These are phyloP conservation scores for Crossaster papposus DNA, from an alignment of 53 echinoderm and acorn worm species.

Conservation along the genomic window DNA sequence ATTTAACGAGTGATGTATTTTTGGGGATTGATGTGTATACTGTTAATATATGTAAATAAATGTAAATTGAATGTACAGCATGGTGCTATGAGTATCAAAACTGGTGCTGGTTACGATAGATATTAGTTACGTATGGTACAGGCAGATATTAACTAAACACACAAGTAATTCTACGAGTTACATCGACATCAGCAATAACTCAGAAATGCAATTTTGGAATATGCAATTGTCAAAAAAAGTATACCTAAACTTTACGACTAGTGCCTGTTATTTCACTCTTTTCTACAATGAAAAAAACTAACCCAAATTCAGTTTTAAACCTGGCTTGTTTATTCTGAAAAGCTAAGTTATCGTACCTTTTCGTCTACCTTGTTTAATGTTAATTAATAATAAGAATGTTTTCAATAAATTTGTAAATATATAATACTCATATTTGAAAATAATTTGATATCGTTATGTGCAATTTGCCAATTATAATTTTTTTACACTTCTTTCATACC, in stretches of 20 bases:
- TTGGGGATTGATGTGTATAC: background rate
- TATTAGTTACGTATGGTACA: background rate
- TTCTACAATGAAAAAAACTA: background rate
- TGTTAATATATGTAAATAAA: constrained; percentile 25
- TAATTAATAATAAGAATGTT: background rate
- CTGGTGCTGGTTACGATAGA: background rate
- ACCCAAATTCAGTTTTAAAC: background rate
- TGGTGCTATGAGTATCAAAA: constrained; percentile 31
- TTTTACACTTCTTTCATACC: background rate
- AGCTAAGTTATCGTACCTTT: background rate
- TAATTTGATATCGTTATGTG: constrained; percentile 3
- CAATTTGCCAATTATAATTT: constrained; percentile 12
- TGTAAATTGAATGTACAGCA: constrained; percentile 48
- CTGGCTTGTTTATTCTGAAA: background rate
- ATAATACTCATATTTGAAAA: background rate
- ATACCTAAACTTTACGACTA: background rate
- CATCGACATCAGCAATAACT: background rate
- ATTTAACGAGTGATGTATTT: constrained; percentile 4
- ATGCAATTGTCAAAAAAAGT: constrained; percentile 29
- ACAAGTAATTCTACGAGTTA: background rate
- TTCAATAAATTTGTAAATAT: background rate
- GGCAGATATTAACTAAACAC: background rate
- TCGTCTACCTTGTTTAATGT: background rate
- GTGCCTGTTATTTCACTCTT: constrained; percentile 13
- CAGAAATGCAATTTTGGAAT: background rate